phyloP scores from a whole-genome alignment of 1,140 invertebrate species.

The Oryctes rhinoceros region DNA sequence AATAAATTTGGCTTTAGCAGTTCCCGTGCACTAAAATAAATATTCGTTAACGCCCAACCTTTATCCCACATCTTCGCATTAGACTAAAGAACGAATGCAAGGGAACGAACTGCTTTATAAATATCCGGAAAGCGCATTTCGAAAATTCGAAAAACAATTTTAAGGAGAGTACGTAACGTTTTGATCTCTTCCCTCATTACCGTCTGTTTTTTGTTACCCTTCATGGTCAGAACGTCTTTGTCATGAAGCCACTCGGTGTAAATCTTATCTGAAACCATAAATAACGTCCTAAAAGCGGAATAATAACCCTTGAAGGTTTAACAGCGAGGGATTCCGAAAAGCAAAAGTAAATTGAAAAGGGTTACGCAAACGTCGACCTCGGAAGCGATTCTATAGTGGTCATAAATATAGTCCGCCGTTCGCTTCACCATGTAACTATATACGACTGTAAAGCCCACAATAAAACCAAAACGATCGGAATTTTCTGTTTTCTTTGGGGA shows the following conservation, averaged over 20 bases:
- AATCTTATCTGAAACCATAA: conserved; percentile 30
- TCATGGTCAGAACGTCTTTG: conserved; percentile 11
- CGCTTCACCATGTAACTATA: conserved; percentile 41
- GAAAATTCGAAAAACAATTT: background rate
- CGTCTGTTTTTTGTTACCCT: background rate
- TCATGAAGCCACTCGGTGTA: conserved; percentile 28
- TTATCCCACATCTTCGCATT: background rate
- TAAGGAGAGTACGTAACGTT: background rate
- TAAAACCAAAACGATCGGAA: conserved; percentile 25
- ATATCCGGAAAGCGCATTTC: too few species aligned
- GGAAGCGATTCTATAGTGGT: conserved; percentile 46
- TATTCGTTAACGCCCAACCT: background rate
- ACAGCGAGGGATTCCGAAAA: conserved; percentile 41
- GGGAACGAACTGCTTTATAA: background rate
- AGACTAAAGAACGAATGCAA: background rate
- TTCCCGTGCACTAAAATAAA: background rate
- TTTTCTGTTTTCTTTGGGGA: background rate
- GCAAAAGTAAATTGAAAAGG: conserved; percentile 46
- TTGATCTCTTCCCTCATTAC: conserved; percentile 11
- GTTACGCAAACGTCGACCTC: conserved; percentile 47
- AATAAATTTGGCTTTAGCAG: too few species aligned
- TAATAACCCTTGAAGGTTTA: conserved; percentile 43
- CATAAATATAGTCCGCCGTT: conserved; percentile 52
- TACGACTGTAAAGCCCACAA: conserved; percentile 31
- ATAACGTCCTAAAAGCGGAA: conserved; percentile 34